These are phyloP conservation scores for Bujurquina vittata DNA, from an alignment of 2,113 vertebrate species.

Conservation along the genomic window DNA sequence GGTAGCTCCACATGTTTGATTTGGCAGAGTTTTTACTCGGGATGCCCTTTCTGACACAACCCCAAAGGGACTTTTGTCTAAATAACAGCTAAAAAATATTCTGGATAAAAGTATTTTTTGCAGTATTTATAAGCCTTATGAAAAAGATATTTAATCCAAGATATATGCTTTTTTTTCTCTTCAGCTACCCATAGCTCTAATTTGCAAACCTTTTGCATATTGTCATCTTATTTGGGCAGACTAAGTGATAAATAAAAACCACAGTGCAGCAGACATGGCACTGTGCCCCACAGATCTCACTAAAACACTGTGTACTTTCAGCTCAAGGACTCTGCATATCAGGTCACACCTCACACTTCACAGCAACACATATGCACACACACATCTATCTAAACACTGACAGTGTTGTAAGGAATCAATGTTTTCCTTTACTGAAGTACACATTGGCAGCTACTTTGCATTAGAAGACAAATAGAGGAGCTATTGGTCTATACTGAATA, in stretches of 20 bases:
- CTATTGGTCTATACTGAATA: conserved; percentile 49
- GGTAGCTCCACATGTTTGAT: too few species aligned
- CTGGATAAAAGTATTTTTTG: background rate
- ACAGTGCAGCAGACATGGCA: background rate
- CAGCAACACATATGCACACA: conserved; percentile 15
- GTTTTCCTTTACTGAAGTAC: conserved; percentile 22
- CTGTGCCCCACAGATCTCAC: background rate
- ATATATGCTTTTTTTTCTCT: background rate
- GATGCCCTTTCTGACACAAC: too few species aligned
- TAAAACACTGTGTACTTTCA: conserved; percentile 22
- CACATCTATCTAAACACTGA: conserved; percentile 12
- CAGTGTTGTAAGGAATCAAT: conserved; percentile 48
- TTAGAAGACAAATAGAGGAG: conserved; percentile 58
- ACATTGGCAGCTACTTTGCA: conserved; percentile 61
- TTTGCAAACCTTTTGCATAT: background rate
- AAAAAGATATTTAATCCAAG: background rate
- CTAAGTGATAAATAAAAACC: background rate
- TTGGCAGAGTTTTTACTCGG: too few species aligned
- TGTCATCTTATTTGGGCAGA: background rate
- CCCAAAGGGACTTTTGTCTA: too few species aligned
- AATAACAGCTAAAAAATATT: too few species aligned
- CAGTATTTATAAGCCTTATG: background rate
- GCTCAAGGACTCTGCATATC: conserved; percentile 34
- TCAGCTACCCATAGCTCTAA: background rate
- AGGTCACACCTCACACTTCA: conserved; percentile 35